Conservation (phyloP, 2,888 invertebrate genomes). For the Gisinianus flammeolus region DNA sequence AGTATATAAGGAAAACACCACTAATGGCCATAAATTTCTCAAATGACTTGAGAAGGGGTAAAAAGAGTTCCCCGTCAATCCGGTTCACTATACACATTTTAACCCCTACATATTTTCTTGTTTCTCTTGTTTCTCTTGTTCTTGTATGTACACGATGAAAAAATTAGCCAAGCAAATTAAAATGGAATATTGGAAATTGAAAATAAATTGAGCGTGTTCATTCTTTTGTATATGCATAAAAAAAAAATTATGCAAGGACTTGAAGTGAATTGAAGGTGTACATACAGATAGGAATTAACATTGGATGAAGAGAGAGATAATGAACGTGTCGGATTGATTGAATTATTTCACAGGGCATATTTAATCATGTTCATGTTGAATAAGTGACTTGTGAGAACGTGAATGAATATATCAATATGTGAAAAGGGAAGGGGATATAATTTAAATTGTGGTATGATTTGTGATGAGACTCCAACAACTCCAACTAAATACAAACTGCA, state of each 20-base stretch:
- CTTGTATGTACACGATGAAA: no score
- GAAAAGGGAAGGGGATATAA: background rate
- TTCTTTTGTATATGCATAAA: background rate
- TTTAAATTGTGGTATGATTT: background rate
- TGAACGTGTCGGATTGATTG: background rate
- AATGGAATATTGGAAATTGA: no score
- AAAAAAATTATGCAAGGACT: background rate
- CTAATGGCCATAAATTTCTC: no score
- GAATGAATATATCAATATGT: background rate
- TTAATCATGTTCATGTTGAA: background rate
- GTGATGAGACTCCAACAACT: background rate
- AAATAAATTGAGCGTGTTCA: no score
- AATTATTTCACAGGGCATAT: background rate
- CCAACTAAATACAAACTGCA: background rate
- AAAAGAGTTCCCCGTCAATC: no score
- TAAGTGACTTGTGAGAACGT: no score
- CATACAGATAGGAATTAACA: background rate
- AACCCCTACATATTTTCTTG: no score
- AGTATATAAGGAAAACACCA: no score
- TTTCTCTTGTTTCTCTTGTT: no score
- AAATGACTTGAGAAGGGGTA: no score
- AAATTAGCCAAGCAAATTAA: no score
- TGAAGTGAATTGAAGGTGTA: background rate
- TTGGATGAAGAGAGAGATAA: background rate
- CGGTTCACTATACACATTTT: no score